Evolutionary conservation across 2,113 vertebrate species (phyloP), one percentile per base, ranked within the genome.

Genomic region (Hydrolagus affinis): DNA sequence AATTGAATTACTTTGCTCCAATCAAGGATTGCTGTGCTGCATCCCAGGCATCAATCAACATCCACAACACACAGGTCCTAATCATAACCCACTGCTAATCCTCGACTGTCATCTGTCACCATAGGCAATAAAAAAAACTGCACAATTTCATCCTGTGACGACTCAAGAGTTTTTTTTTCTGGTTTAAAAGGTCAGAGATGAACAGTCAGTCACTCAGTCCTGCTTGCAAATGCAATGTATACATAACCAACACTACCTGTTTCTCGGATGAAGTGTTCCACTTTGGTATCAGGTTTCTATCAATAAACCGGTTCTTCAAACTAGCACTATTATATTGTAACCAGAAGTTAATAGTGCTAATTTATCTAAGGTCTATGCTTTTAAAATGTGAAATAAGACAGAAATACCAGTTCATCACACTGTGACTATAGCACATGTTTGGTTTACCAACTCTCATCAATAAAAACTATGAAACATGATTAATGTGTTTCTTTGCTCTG

Each of bases 201-300:
- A 44, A 44, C 6, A 25, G 11, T 44, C 12, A 80, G n/a, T 64
- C 11, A 25, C 11, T 10, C 12, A 17, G 60, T 17, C 6, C 7
- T 8, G 11, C 12, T 77, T 77, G 44, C 2, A 44, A 44, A 44
- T 44, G 44, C 6, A 73, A 73, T 12, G 23, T 25, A 14, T 17
- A 15, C 4, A 11, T 80, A n/a, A 78, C 21, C 14, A 80, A 60
- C 56, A 57, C 6, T 72, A 60, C 9, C 44, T 19, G 21, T 71
- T 73, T 44, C 17, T 28, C 60, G 62, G 66, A 74, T 72, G 32
- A 72, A 57, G 70, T 66, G 85, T 73, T 86, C 80, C 86, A 73
- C 44, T 86, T 86, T 86, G 86, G 74, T 86, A 85, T 75, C 32
- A 15, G 12, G 32, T 73, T 86, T 85, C 83, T 85, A 85, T 66